Conservation (phyloP, 1,140 invertebrate species). For the Pseudobourletiella spinata region DNA sequence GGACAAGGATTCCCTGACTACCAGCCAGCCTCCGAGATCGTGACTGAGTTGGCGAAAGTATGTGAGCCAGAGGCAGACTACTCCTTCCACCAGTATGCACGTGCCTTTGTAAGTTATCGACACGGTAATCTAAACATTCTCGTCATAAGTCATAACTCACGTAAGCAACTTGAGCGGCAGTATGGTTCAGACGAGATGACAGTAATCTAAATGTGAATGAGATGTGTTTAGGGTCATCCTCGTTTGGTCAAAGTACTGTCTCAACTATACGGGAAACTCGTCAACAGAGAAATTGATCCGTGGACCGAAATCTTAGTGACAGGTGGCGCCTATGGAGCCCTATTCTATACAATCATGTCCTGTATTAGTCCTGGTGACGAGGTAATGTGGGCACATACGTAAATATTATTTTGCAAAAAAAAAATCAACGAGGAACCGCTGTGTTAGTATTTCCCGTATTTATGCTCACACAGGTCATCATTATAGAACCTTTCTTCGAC, state of each 20-base stretch:
- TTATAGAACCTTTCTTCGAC: constrained; percentile 82
- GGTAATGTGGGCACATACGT: too few relatives aligned
- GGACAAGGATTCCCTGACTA: constrained; percentile 27
- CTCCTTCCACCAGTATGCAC: constrained; percentile 24
- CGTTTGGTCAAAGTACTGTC: constrained; percentile 72
- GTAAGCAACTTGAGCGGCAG: too few relatives aligned
- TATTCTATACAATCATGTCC: constrained; percentile 28
- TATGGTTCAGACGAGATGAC: too few relatives aligned
- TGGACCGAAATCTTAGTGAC: constrained; percentile 79
- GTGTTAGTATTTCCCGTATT: too few relatives aligned
- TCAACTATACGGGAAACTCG: constrained; percentile 72
- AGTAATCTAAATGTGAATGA: neutral
- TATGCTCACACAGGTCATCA: constrained; percentile 18
- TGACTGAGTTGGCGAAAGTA: constrained; percentile 21
- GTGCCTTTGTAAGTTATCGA: constrained; percentile 20
- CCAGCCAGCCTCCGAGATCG: constrained; percentile 17
- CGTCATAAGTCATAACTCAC: too few relatives aligned
- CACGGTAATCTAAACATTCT: neutral
- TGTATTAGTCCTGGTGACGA: constrained; percentile 24
- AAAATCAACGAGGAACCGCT: too few relatives aligned
- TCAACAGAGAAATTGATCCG: constrained; percentile 65
- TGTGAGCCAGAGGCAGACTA: constrained; percentile 18
- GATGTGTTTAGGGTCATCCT: constrained; percentile 67
- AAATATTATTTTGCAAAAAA: too few relatives aligned
- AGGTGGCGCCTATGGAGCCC: constrained; percentile 79